Evolutionary conservation across 2,797 vertebrate genomes (phyloP).

Genomic region (Hoplostethus atlanticus): DNA sequence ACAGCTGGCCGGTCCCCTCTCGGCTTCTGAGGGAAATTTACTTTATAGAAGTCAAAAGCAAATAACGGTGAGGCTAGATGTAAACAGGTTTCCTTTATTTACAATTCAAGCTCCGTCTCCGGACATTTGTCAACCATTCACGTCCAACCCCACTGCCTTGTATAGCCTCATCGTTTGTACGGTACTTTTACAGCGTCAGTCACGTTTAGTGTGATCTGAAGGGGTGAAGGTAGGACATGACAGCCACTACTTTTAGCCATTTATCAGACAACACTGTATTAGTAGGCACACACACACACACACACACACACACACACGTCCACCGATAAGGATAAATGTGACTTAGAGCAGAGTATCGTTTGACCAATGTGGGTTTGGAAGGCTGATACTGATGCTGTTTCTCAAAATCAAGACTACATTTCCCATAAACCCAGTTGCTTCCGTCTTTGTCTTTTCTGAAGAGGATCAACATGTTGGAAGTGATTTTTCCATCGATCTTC

Average conservation of each 20-base stretch:
- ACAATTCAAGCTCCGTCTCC: neutral
- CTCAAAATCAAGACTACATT: no score
- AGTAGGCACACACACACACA: neutral
- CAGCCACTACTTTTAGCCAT: slow-evolving; percentile 43
- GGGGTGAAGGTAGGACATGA: neutral
- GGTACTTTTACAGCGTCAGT: neutral
- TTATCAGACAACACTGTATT: slow-evolving; percentile 25
- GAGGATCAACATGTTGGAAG: no score
- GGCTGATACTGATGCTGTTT: no score
- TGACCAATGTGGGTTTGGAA: no score
- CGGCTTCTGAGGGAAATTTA: slow-evolving; percentile 1
- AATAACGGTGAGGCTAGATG: slow-evolving; percentile 3
- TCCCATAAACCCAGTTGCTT: no score
- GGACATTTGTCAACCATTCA: neutral
- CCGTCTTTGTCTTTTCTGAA: no score
- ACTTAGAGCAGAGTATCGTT: neutral
- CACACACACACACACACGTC: slow-evolving; percentile 22
- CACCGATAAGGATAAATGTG: slow-evolving; percentile 24
- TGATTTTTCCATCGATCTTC: no score
- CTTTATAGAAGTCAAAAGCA: neutral
- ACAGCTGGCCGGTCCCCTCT: slow-evolving; percentile 1
- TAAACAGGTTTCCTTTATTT: neutral
- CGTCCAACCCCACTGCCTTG: neutral
- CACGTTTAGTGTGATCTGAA: slow-evolving; percentile 20
- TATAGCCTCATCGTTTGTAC: no score